These are phyloP conservation scores for Heterodera schachtii DNA, from an alignment of 1,140 invertebrate genomes.

Conservation along the genomic window DNA sequence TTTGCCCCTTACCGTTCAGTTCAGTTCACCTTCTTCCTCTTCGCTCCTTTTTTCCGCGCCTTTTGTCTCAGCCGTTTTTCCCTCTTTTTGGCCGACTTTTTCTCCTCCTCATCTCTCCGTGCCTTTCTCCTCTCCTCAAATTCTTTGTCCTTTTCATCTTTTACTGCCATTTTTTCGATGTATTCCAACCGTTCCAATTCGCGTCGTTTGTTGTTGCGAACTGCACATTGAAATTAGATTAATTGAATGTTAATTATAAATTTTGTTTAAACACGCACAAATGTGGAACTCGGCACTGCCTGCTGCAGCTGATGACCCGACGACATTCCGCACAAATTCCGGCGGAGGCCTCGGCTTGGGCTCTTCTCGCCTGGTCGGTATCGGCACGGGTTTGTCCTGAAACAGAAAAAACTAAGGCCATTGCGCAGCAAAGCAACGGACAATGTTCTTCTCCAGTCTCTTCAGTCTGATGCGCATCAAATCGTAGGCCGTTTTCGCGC, in stretches of 20 bases:
- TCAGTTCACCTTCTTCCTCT: conserved; percentile 13
- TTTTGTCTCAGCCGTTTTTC: conserved; percentile 41
- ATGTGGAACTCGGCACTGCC: conserved; percentile 63
- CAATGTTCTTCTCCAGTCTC: conserved; percentile 43
- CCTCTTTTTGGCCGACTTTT: conserved; percentile 42
- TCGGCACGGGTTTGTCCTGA: conserved; percentile 43
- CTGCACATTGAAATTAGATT: not conserved
- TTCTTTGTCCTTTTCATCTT: conserved; percentile 55
- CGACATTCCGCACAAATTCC: conserved; percentile 49
- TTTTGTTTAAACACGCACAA: conserved; percentile 19
- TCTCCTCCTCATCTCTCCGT: conserved; percentile 39
- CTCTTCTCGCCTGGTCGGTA: conserved; percentile 36
- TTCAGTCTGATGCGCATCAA: conserved; percentile 45
- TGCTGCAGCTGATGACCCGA: conserved; percentile 63
- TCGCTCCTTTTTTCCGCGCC: conserved; percentile 32
- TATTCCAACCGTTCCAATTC: conserved; percentile 59
- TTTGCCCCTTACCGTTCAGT: not conserved
- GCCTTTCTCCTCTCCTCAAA: conserved; percentile 43
- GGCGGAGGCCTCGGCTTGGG: conserved; percentile 46
- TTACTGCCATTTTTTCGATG: conserved; percentile 52
- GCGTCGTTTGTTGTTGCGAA: conserved; percentile 58
- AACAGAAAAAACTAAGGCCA: not conserved
- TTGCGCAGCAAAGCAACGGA: conserved; percentile 29
- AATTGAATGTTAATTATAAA: not conserved
- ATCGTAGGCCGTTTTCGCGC: conserved; percentile 48